Percentiles rank a stretch among this genome's conserved stretches.
Conservation (phyloP, 2,797 vertebrate species). For the Rousettus madagascariensis region DNA sequence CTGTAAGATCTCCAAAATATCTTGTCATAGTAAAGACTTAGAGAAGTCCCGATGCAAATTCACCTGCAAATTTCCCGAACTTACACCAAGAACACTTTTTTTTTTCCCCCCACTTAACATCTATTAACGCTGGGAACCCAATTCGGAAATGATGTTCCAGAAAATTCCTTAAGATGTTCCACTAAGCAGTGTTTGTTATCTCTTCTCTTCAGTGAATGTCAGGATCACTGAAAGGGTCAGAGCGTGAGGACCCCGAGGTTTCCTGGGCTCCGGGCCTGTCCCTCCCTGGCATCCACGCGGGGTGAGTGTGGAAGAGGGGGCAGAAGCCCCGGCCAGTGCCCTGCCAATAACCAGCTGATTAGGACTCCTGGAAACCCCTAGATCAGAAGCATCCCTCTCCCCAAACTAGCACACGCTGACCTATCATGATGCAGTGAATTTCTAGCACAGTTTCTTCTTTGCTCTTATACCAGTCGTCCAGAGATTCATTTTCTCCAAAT, state of each 20-base stretch:
- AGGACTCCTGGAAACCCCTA: background rate
- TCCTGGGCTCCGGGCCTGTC: too few species aligned
- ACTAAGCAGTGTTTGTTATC: background rate
- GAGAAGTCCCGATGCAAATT: background rate
- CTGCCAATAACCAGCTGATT: background rate
- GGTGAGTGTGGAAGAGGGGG: too few species aligned
- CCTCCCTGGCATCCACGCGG: background rate
- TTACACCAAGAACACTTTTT: background rate
- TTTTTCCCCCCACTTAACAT: background rate
- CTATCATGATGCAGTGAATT: background rate
- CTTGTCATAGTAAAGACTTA: background rate
- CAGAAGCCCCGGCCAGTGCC: background rate
- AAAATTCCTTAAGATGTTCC: background rate
- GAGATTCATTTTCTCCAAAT: background rate
- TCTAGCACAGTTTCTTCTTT: background rate
- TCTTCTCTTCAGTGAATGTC: background rate
- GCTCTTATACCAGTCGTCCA: background rate
- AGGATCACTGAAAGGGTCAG: background rate
- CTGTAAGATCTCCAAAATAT: background rate
- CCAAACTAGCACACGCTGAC: rapidly evolving
- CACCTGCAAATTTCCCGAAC: background rate
- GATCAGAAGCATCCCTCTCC: background rate
- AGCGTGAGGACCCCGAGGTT: background rate
- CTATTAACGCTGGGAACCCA: background rate
- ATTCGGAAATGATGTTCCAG: background rate